These are phyloP conservation scores for Orthosia incerta DNA, from an alignment of 2,888 invertebrate species.

Conservation along the genomic window DNA sequence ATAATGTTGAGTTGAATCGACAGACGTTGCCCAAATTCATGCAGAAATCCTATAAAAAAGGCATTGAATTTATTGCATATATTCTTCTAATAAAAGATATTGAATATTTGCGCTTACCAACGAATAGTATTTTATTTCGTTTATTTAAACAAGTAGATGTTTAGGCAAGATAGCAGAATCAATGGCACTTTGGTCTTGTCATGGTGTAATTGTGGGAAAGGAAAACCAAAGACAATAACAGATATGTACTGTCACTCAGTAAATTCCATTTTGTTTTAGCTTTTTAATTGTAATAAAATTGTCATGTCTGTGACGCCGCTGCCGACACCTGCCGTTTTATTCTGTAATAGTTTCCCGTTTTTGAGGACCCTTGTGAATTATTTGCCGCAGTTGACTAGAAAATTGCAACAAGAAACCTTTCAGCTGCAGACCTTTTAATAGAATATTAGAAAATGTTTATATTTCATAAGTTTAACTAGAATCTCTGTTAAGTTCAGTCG, in stretches of 20 bases:
- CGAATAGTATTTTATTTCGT: neutral
- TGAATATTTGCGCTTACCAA: neutral
- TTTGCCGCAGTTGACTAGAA: neutral
- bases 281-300: too few species aligned
- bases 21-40: too few species aligned
- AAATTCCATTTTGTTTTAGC: constrained; percentile 15
- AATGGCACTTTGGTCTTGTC: neutral
- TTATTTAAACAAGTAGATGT: neutral
- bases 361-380: too few species aligned
- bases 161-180: neutral
- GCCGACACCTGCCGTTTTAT: neutral
- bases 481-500: constrained; percentile 8
- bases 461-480: neutral
- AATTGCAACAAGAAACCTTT: neutral
- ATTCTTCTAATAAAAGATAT: too few species aligned
- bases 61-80: too few species aligned
- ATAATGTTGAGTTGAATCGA: neutral
- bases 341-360: constrained; percentile 3
- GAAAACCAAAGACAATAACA: neutral
- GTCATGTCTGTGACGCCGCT: too few species aligned
- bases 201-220: neutral
- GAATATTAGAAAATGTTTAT: neutral
- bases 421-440: neutral
- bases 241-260: neutral
- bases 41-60: too few species aligned